Percentiles rank a stretch among this genome's conserved stretches.
These are phyloP conservation scores for Actinernus sp. DNA, from an alignment of 92 coral and sea anemone genomes.

Conservation along the genomic window DNA sequence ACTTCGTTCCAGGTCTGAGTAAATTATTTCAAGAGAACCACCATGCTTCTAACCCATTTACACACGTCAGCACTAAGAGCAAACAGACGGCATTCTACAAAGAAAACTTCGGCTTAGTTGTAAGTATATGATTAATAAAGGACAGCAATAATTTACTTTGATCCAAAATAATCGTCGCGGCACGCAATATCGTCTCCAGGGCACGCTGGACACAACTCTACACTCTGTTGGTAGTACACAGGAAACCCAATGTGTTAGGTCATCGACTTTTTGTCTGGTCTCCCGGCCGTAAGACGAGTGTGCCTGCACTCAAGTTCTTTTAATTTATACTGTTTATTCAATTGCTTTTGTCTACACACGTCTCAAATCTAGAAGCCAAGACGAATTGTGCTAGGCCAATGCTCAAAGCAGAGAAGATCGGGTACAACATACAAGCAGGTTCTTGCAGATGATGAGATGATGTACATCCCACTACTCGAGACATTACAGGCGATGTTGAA, in stretches of 20 bases:
- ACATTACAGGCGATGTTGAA: conserved; percentile 33
- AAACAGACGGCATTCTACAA: conserved; percentile 49
- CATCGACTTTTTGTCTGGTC: no score
- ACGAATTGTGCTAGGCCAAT: conserved; percentile 40
- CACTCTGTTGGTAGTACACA: no score
- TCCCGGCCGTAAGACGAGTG: no score
- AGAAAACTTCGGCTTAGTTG: conserved; percentile 62
- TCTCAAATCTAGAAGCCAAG: conserved; percentile 54
- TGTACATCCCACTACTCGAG: conserved; percentile 52
- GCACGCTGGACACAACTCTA: no score
- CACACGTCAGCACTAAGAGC: conserved; percentile 55
- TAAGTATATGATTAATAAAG: conserved; percentile 23
- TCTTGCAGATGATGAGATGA: conserved; percentile 45
- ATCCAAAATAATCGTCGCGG: background rate
- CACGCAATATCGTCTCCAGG: no score
- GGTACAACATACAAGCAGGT: conserved; percentile 50
- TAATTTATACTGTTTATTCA: no score
- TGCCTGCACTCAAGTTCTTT: no score
- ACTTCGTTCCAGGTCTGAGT: conserved; percentile 56
- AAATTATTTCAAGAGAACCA: conserved; percentile 54
- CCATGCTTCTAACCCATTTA: conserved; percentile 59
- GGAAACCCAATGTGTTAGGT: no score
- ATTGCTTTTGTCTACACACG: background rate
- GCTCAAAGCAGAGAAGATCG: conserved; percentile 21
- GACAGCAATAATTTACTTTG: background rate